phyloP scores from a whole-genome alignment of 2,888 invertebrate genomes.

The Oxytorus armatus region DNA sequence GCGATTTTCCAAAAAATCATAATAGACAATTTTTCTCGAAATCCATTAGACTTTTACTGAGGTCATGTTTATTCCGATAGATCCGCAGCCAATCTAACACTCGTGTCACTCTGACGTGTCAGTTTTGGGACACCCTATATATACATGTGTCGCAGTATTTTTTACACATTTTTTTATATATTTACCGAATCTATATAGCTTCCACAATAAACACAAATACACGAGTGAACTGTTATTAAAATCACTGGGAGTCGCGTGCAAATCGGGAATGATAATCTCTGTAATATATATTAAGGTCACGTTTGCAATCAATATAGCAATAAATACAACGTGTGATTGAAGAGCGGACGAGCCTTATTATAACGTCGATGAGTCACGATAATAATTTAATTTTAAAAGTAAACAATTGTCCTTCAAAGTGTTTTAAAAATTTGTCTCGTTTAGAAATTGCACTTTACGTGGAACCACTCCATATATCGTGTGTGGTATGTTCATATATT shows the following conservation, averaged over 20 bases:
- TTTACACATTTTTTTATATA: not conserved
- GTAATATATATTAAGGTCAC: conserved; percentile 20
- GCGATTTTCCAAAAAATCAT: no score
- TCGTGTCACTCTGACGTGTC: no score
- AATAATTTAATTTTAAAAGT: no score
- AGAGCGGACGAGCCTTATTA: conserved; percentile 31
- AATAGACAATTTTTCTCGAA: no score
- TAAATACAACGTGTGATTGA: conserved; percentile 30
- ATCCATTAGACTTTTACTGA: no score
- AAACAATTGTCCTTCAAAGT: no score
- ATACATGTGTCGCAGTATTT: not conserved
- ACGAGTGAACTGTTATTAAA: conserved; percentile 16
- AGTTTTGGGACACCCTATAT: no score
- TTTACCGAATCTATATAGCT: conserved; percentile 2
- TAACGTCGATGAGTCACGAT: conserved; percentile 34
- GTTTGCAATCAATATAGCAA: conserved; percentile 7
- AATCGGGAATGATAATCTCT: conserved; percentile 17
- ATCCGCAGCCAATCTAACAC: no score
- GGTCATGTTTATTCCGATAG: no score
- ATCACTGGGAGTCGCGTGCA: conserved; percentile 13
- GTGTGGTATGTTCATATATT: not conserved
- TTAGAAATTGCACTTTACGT: not conserved
- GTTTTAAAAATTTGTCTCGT: not conserved
- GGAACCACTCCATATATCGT: not conserved
- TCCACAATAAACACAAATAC: not conserved